These are phyloP conservation scores for Ametastegia equiseti DNA, from an alignment of 2,888 invertebrate genomes.

Conservation along the genomic window DNA sequence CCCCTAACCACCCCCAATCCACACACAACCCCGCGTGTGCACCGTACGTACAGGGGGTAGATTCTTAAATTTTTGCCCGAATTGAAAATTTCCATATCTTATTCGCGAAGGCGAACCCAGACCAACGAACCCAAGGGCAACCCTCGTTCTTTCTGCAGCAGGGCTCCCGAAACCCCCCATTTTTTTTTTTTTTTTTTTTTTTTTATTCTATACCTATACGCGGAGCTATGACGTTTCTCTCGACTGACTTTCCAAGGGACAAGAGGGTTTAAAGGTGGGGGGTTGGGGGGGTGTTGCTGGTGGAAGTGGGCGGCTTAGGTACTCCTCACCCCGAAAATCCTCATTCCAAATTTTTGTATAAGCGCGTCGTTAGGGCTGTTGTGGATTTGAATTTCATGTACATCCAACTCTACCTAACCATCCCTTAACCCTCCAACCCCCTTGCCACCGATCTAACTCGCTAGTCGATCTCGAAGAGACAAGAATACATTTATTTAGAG, in stretches of 20 bases:
- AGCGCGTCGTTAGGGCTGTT: constrained; percentile 31
- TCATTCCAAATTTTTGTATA: neutral
- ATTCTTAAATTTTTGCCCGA: constrained; percentile 69
- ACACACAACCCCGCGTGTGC: no score
- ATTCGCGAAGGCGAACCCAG: constrained; percentile 60
- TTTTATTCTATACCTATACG: no score
- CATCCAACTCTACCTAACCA: constrained; percentile 44
- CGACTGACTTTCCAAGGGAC: neutral
- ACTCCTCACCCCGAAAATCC: neutral
- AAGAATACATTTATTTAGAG: neutral
- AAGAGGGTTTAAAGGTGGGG: neutral
- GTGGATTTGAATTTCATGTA: constrained; percentile 25
- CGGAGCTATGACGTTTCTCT: neutral
- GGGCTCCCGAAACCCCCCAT: constrained; percentile 53
- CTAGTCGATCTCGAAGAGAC: constrained; percentile 44
- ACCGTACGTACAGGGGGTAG: constrained; percentile 59
- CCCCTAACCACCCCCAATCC: constrained; percentile 52
- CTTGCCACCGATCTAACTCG: no score
- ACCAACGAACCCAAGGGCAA: constrained; percentile 53
- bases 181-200: constrained; percentile 59
- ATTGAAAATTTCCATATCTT: constrained; percentile 66
- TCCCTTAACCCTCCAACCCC: constrained; percentile 40
- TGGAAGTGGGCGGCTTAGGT: no score
- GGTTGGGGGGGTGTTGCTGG: neutral
- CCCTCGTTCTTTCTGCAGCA: no score